Evolutionary conservation across 1,140 invertebrate species (phyloP).

Genomic region (Neodiprion lecontei): DNA sequence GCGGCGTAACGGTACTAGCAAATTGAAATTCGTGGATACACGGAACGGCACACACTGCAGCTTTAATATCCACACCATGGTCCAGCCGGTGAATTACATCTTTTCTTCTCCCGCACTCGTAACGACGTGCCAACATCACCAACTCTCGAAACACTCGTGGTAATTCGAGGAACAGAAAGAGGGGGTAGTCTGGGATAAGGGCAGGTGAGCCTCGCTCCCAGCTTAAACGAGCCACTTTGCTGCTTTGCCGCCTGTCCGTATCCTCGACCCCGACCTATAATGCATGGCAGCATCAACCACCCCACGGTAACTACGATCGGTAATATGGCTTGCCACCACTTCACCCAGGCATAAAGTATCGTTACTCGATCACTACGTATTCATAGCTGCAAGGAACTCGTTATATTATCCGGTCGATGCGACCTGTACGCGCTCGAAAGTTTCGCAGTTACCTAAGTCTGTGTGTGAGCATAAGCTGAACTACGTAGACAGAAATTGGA

Average conservation of each 20-base stretch:
- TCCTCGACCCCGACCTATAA: neutral
- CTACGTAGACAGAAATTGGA: too few species aligned
- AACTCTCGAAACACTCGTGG: neutral
- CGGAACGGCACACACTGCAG: neutral
- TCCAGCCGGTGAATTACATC: neutral
- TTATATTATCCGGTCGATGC: neutral
- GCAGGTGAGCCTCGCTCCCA: neutral
- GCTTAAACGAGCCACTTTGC: too few species aligned
- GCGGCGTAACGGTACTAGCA: neutral
- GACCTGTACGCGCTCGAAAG: neutral
- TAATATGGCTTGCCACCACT: neutral
- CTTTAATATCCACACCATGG: neutral
- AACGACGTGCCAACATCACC: neutral
- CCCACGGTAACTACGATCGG: neutral
- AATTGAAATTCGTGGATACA: neutral
- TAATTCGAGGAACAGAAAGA: neutral
- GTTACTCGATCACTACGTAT: conserved; percentile 1
- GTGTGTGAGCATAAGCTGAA: neutral
- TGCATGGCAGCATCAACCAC: neutral
- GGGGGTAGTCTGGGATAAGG: neutral
- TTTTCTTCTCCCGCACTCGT: neutral
- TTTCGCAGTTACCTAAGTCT: neutral
- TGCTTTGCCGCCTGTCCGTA: neutral
- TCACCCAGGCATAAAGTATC: conserved; percentile 1
- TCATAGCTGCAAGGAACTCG: neutral